Evolutionary conservation across 2,797 vertebrate genomes (phyloP), one percentile per base, ranked within the genome.

Genomic region (Onychomys leucogaster): DNA sequence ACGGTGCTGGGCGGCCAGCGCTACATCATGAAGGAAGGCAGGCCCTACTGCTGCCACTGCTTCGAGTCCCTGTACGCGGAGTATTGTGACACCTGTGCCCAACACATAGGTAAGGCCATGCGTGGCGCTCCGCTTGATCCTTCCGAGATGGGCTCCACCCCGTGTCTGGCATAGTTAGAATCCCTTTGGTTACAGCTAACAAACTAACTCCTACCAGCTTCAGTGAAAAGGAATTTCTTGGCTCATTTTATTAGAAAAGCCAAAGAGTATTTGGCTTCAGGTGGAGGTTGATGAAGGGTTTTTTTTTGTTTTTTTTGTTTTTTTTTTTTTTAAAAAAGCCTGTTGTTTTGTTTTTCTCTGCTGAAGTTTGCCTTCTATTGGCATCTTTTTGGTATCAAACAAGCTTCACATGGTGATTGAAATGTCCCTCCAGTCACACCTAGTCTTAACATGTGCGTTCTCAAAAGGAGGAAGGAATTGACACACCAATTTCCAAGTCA

Each of bases 21-120:
- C 89, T 99, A 99, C 98, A 99, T 99, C 99, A 99, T 99, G 99
- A 99, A 99, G 98, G 99, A 99, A 5, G 99, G 99, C 6, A 98
- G 99, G 19, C 99, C 99, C 12, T 99, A 99, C 98, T 99, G 99
- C 98, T 99, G 99, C 98, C 99, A 98, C 98, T 99, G 99, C 98
- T 99, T 99, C 0, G 99, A 99, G 98, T 99, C 99, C 69, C 98
- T 99, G 94, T 99, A 99, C 0, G 99, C 99, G 0, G 99, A 99
- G 96, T 99, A 99, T 98, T 99, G 99, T 4, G 99, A 99, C 98
- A 99, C 99, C 97, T 99, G 99, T 0, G 99, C 99, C 94, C 99
- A 99, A 61, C 99, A 99, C 97, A 99, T 99, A 59, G 99, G 99
- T 99, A 99, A 84, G 99, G 94, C 57, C 5, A 1, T 2, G 0